Percentiles rank a stretch among this genome's conserved stretches.
phyloP scores from a whole-genome alignment of 2,888 invertebrate genomes.

The Cancer borealis region DNA sequence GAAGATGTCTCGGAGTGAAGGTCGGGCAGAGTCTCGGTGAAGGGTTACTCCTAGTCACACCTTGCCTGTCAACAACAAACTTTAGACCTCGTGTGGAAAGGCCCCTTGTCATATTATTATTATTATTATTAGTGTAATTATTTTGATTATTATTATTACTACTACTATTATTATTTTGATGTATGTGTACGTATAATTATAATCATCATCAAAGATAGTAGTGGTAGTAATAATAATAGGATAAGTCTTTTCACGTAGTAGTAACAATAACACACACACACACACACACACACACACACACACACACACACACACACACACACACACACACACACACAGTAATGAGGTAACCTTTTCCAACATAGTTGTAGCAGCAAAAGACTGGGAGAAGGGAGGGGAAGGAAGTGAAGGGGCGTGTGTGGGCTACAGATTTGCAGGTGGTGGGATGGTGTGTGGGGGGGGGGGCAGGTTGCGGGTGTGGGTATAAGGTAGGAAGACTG shows the following conservation, averaged over 20 bases:
- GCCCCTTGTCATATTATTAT: too few species aligned
- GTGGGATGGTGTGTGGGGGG: background rate
- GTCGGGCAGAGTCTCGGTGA: too few species aligned
- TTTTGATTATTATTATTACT: too few species aligned
- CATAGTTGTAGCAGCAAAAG: background rate
- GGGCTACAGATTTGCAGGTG: background rate
- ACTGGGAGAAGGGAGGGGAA: background rate
- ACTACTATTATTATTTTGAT: too few species aligned
- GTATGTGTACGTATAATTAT: too few species aligned
- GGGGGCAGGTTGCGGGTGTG: background rate
- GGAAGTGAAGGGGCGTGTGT: background rate
- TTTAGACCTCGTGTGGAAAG: too few species aligned
- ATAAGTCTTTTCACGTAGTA: background rate
- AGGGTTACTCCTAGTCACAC: too few species aligned
- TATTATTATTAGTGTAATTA: too few species aligned
- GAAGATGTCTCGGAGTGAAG: background rate
- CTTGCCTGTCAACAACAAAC: background rate
- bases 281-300: background rate
- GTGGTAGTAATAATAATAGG: background rate
- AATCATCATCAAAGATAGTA: background rate
- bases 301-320: conserved; percentile 5
- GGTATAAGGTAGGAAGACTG: background rate
- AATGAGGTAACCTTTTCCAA: background rate
- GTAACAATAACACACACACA: background rate
- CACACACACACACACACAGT: background rate